phyloP scores from a whole-genome alignment of 92 coral and sea anemone genomes.

The Pocillopora meandrina region DNA sequence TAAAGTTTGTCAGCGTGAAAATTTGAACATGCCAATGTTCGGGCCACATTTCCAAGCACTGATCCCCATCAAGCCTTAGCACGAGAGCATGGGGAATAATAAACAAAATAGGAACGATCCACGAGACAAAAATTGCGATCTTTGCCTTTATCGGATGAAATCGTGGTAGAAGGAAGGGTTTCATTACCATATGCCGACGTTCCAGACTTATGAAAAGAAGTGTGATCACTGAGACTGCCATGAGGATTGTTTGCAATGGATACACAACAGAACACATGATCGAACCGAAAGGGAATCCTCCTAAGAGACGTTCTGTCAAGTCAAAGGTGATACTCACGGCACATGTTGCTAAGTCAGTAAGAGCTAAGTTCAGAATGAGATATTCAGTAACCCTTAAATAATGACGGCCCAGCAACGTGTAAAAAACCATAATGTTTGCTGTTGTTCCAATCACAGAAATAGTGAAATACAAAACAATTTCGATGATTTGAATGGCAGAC shows the following conservation, averaged over 20 bases:
- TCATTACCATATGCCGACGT: slow-evolving; percentile 69
- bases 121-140: slow-evolving; percentile 46
- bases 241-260: slow-evolving; percentile 71
- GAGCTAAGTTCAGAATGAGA: slow-evolving; percentile 65
- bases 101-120: slow-evolving; percentile 61
- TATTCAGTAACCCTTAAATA: slow-evolving; percentile 46
- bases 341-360: slow-evolving; percentile 72
- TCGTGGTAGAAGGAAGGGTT: slow-evolving; percentile 64
- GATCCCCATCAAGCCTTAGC: slow-evolving; percentile 35
- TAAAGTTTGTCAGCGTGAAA: slow-evolving; percentile 54
- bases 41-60: slow-evolving; percentile 66
- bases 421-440: no score
- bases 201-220: slow-evolving; percentile 62
- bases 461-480: no score
- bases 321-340: slow-evolving; percentile 67
- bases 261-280: slow-evolving; percentile 68
- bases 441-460: no score
- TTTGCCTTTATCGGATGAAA: slow-evolving; percentile 39
- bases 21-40: slow-evolving; percentile 30
- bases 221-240: slow-evolving; percentile 73
- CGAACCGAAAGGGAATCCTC: slow-evolving; percentile 54
- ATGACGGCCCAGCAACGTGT: no score
- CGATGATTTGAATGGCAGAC: no score
- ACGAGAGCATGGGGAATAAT: slow-evolving; percentile 70
- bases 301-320: slow-evolving; percentile 54